Conservation (phyloP, 2,888 invertebrate genomes). For the Dryocosmus kuriphilus region DNA sequence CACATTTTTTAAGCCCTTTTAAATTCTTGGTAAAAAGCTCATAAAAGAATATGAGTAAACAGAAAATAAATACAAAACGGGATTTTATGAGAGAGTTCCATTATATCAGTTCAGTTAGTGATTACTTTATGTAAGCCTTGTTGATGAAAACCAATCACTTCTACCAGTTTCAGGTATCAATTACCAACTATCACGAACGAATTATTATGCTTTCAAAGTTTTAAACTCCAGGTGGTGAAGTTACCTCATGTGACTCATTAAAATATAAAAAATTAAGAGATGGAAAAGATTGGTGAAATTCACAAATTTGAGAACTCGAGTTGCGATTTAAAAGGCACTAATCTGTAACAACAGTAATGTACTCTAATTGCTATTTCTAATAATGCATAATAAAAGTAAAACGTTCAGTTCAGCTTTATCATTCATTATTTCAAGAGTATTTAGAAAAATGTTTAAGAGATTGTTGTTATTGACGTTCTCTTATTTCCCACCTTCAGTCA, state of each 20-base stretch:
- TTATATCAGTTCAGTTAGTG: constrained; percentile 2
- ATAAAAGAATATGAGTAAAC: background rate
- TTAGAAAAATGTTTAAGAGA: background rate
- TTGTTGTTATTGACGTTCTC: background rate
- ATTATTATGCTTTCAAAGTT: constrained; percentile 26
- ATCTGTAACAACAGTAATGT: background rate
- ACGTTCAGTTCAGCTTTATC: background rate
- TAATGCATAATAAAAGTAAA: background rate
- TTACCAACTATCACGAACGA: constrained; percentile 12
- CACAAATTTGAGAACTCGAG: constrained; percentile 31
- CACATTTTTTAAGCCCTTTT: background rate
- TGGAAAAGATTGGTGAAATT: constrained; percentile 1
- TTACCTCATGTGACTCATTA: background rate
- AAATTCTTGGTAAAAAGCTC: background rate
- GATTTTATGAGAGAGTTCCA: constrained; percentile 13
- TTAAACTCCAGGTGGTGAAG: constrained; percentile 16
- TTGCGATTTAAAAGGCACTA: background rate
- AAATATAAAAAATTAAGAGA: background rate
- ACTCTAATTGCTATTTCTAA: background rate
- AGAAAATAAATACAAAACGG: background rate
- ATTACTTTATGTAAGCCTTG: constrained; percentile 20
- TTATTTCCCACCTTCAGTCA: background rate
- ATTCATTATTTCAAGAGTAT: background rate
- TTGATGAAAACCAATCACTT: constrained; percentile 12
- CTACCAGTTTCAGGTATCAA: constrained; percentile 4